Evolutionary conservation across 2,888 invertebrate genomes (phyloP), one percentile per base, ranked within the genome.

Genomic region (Clunio marinus): DNA sequence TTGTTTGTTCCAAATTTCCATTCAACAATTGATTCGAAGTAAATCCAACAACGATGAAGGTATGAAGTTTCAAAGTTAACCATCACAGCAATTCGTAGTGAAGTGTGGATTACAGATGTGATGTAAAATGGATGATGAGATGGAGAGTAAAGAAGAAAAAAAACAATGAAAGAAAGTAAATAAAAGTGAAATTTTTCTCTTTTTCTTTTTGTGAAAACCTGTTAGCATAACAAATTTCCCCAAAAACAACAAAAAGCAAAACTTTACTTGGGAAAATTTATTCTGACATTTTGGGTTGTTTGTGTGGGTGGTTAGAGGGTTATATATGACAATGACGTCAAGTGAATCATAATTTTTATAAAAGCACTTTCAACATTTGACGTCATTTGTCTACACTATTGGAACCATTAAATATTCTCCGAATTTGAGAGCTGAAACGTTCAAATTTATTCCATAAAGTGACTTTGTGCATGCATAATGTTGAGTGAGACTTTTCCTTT

Each of bases 321-420:
- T 10, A 15, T n/a, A 15, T 41, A 22, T n/a, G 17, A 8, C 22
- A 22, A 51, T 51, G 51, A 51, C 51, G 51, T 51, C 51, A 13
- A 2, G 22, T 22, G 41, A 4, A 22, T 22, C 51, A 51, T 5
- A 5, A 17, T 17, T 4, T 51, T 8, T 17, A 51, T 57, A n/a
- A 27, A 32, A 7, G 32, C 32, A 10, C 32, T 7, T 24, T 57
- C 2, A 17, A 22, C 51, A 51, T 17, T 17, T 17, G 51, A 22
- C 51, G 51, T 7, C 51, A 51, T 25, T 57, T 57, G 57, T 27
- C 27, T 10, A 17, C 22, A 8, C 51, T 51, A 51, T 57, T 57
- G 57, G 27, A 57, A 57, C 57, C 57, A 57, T 57, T 57, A 57
- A 57, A 57, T 57, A 57, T 57, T 57, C 27, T 57, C 41, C 51